Evolutionary conservation across 92 coral and sea anemone genomes (phyloP), one percentile per base, ranked within the genome.

Genomic region (Epizoanthus stellaris): DNA sequence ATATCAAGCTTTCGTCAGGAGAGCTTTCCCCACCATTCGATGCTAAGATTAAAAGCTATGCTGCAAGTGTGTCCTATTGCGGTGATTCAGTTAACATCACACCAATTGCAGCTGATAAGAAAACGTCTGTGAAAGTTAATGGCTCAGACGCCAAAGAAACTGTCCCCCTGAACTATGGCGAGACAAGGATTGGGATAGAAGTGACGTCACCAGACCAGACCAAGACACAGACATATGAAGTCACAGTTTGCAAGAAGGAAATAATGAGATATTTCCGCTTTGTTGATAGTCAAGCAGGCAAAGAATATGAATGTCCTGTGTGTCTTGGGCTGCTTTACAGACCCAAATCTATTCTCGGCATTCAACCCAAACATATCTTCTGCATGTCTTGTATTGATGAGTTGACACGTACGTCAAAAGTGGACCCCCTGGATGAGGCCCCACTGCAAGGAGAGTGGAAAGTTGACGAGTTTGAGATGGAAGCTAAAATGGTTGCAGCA

Each of bases 371-470:
- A 64, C 98, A 93, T 81, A 88, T 96, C 19, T 96, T 91, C 70
- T 96, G 99, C 81, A 96, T 92, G 85, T 64, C 93, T 13, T 96
- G 99, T 57, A 91, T 96, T 52, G 92, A 94, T 84, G 98, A 96
- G 73, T 80, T 93, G 16, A 94, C 99, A 1, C 95, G 98, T 40
- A 96, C 99, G 12, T 94, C 98, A 62, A 96, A 96, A 75, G 93
- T 80, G 12, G 93, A 96, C 86, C 99, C 99, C 2, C 91, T 96
- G 39, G 90, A 94, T 75, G 95, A 92, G 71, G 71, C 83, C 4
- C 93, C 93, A 1, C 64, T 96, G 58, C 47, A 61, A 1, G 95
- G 95, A 3, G 91, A 87, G 75, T 96, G 99, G 99, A 88, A 90
- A 10, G 70, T 70, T 6, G 95, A 93, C 86, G 99, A 96, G 77